phyloP scores from a whole-genome alignment of 2,888 invertebrate genomes.

The Drosophila gaucha region DNA sequence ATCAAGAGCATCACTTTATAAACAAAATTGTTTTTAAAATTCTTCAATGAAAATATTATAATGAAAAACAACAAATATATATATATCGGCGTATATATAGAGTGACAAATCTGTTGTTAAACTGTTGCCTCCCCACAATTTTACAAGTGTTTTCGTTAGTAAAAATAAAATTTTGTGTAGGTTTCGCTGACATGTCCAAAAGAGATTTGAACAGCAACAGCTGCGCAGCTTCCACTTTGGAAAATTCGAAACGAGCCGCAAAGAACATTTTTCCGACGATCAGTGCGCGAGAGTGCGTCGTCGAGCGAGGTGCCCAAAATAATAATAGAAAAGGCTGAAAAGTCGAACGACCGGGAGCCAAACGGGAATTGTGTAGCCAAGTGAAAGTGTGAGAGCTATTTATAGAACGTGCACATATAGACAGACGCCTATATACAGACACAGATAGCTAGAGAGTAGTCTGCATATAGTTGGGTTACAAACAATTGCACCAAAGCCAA shows the following conservation, averaged over 20 bases:
- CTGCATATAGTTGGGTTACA: conserved; percentile 20
- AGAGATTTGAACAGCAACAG: conserved; percentile 66
- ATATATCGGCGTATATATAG: background rate
- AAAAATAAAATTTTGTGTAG: conserved; percentile 71
- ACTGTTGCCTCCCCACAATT: background rate
- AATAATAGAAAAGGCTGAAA: conserved; percentile 19
- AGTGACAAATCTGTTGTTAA: conserved; percentile 8
- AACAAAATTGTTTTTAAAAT: too few species aligned
- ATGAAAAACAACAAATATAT: background rate
- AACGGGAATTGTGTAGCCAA: conserved; percentile 72
- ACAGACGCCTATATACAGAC: conserved; percentile 19
- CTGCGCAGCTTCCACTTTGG: conserved; percentile 74
- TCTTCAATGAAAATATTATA: background rate
- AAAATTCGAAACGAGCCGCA: conserved; percentile 59
- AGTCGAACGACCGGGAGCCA: conserved; percentile 29
- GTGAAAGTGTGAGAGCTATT: conserved; percentile 76
- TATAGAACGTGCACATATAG: conserved; percentile 57
- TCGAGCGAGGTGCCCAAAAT: conserved; percentile 60
- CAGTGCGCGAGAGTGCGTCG: conserved; percentile 82
- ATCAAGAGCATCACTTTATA: too few species aligned
- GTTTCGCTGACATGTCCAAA: conserved; percentile 64
- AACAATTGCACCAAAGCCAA: conserved; percentile 23
- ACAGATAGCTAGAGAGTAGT: conserved; percentile 13
- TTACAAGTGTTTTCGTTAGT: conserved; percentile 7
- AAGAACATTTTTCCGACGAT: conserved; percentile 44